A percentile compares a stretch with the other conserved stretches of the same genome.
Evolutionary conservation across 2,113 vertebrate species (phyloP).

Genomic region (Irena cyanogastra): DNA sequence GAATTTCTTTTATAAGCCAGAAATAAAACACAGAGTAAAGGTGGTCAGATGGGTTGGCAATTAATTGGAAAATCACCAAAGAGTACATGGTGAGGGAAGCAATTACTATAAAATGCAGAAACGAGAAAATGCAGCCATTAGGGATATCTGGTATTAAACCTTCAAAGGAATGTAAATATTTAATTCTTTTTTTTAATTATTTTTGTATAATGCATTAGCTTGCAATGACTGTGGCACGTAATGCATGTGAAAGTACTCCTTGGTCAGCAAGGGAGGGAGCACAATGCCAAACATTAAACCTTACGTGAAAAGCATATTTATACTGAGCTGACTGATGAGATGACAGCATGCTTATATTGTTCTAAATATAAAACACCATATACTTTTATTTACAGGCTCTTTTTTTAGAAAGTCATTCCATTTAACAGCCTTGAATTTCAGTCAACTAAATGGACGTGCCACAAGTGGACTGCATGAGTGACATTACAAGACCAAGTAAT

Average conservation of each 20-base stretch:
- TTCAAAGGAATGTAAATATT: constrained; percentile 41
- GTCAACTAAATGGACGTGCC: not conserved
- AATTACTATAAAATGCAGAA: constrained; percentile 24
- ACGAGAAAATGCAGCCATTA: constrained; percentile 26
- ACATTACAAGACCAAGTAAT: not conserved
- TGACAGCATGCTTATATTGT: not conserved
- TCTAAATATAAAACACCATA: not conserved
- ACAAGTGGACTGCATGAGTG: not conserved
- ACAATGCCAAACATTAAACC: not conserved
- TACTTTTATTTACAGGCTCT: not conserved
- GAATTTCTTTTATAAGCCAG: not conserved
- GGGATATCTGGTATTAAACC: constrained; percentile 23
- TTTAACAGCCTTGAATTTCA: not conserved
- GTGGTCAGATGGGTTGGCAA: constrained; percentile 6
- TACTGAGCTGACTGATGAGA: not conserved
- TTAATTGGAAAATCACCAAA: constrained; percentile 53
- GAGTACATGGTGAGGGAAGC: constrained; percentile 15
- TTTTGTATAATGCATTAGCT: constrained; percentile 14
- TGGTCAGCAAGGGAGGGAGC: not conserved
- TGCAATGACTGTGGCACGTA: not conserved
- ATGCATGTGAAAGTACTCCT: not conserved
- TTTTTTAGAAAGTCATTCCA: not conserved
- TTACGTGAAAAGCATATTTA: not conserved
- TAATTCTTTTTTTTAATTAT: not conserved
- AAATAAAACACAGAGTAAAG: constrained; percentile 22